Conservation (phyloP, 2,888 invertebrate species). For the Tipula unca region DNA sequence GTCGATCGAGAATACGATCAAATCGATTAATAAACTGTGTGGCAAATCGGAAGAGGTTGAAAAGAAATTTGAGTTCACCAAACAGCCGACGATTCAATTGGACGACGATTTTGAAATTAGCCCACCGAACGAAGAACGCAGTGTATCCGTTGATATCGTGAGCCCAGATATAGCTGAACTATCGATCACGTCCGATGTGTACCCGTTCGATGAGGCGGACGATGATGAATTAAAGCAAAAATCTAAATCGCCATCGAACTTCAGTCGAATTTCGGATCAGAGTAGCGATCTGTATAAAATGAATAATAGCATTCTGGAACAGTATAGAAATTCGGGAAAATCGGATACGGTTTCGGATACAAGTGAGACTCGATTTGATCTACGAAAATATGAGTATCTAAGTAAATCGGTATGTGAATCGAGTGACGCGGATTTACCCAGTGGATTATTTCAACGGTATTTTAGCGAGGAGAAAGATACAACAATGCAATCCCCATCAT, state of each 20-base stretch:
- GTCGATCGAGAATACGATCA: slow-evolving; percentile 41
- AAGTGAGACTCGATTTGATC: not conserved
- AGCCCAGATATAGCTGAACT: not conserved
- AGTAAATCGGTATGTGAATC: not conserved
- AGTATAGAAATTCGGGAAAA: not conserved
- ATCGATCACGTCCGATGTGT: not conserved
- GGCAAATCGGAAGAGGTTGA: slow-evolving; percentile 32
- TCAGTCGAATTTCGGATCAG: not conserved
- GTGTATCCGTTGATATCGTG: not conserved
- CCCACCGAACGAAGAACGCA: not conserved
- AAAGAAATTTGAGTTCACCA: not conserved
- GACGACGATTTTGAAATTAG: not conserved
- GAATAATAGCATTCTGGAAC: not conserved
- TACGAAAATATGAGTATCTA: not conserved
- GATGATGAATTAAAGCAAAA: not conserved
- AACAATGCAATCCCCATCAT: slow-evolving; percentile 31
- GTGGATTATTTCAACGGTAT: not conserved
- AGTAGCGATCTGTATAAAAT: not conserved
- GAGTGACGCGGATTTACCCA: not conserved
- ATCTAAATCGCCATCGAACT: not conserved
- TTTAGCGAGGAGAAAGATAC: not conserved
- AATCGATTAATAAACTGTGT: slow-evolving; percentile 41
- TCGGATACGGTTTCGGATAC: not conserved
- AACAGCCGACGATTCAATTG: not conserved
- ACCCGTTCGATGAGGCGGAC: not conserved